Evolutionary conservation across 2,888 invertebrate species (phyloP).

Genomic region (Dynastes maya): DNA sequence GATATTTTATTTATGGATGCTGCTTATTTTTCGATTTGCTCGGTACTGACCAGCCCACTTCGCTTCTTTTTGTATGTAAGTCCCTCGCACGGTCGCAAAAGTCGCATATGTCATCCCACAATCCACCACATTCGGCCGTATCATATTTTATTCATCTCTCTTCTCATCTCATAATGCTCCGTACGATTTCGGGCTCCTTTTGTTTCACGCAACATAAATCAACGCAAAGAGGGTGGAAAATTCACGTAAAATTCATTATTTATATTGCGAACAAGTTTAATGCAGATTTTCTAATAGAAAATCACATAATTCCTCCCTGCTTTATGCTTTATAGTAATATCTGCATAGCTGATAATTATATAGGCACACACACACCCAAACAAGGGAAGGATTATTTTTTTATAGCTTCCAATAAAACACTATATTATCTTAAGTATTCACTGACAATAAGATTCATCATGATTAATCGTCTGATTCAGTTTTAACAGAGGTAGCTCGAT

Average conservation of each 20-base stretch:
- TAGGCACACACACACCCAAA: not conserved
- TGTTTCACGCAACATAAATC: slow-evolving; percentile 48
- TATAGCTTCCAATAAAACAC: too few species aligned
- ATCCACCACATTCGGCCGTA: slow-evolving; percentile 40
- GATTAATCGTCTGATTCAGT: too few species aligned
- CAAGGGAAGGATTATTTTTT: too few species aligned
- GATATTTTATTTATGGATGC: slow-evolving; percentile 50
- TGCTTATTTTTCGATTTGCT: slow-evolving; percentile 50
- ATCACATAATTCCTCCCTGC: too few species aligned
- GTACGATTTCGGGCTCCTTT: slow-evolving; percentile 33
- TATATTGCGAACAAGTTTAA: too few species aligned
- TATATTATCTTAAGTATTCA: too few species aligned
- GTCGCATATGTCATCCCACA: slow-evolving; percentile 58
- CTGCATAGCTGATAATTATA: not conserved
- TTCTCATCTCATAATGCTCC: slow-evolving; percentile 39
- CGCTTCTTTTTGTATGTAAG: slow-evolving; percentile 34
- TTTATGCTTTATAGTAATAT: not conserved
- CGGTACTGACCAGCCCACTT: slow-evolving; percentile 43
- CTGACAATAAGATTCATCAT: too few species aligned
- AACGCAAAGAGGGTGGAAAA: slow-evolving; percentile 38
- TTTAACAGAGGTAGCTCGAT: too few species aligned
- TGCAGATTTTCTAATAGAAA: too few species aligned
- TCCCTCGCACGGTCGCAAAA: slow-evolving; percentile 55
- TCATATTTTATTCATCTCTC: slow-evolving; percentile 59
- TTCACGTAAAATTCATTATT: slow-evolving; percentile 30